Evolutionary conservation across 1,140 invertebrate genomes (phyloP), one percentile per base, ranked within the genome.

Genomic region (Leptinotarsa defecta): DNA sequence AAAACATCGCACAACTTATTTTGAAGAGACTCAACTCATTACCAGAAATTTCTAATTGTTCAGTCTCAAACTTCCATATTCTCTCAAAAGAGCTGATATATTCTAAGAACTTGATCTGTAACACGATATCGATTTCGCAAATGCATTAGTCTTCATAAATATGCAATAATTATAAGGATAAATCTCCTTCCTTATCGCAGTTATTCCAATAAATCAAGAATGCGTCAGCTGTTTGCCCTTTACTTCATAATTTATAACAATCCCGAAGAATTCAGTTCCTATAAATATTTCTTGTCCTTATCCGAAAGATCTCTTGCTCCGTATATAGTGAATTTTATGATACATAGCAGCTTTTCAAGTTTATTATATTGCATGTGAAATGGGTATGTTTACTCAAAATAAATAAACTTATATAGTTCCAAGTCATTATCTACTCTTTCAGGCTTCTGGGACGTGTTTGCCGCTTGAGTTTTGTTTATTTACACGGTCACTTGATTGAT

Each of bases 221-320:
- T 68, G 71, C 67, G 63, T 49, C 73, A 76, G 71, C 65, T 76
- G 71, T 73, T 76, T 73, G 71, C 75, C 75, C 75, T 76, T 76
- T 76, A 76, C 71, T 73, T 73, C 73, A 76, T 76, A 76, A 76
- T 76, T 76, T 76, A 76, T 76, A 76, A 76, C 75, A 76, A 76
- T 73, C 71, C 61, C 48, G 71, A 76, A 69, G 75, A 76, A 76
- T 73, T 76, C 75, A 73, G 75, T 76, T 73, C 67, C 64, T 73
- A 76, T 73, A 67, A 73, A 76, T 73, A 76, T 73, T 76, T 76
- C 71, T 43, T 65, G 24, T 73, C 64, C 71, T 65, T 76, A 65
- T 63, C 63, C 61, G 22, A 13, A 43, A 48, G 67, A 76, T 76
- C 75, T 63, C 48, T 52, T 24, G 48, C 68, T 27, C 49, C 48